phyloP scores from a whole-genome alignment of 2,888 invertebrate species.

The Yponomeuta evonymella region DNA sequence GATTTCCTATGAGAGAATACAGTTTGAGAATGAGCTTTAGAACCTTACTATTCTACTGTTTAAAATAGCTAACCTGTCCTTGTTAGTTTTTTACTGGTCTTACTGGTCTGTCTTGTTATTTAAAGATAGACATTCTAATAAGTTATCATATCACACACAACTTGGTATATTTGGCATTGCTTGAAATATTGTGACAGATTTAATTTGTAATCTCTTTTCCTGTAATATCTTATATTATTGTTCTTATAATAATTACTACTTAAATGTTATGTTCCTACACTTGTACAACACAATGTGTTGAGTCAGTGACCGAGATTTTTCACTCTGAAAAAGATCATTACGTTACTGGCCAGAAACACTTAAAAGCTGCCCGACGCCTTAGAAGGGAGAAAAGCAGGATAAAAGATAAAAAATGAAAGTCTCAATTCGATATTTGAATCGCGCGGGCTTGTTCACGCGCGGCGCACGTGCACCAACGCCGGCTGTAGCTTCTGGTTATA shows the following conservation, averaged over 20 bases:
- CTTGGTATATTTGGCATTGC: background rate
- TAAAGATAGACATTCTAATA: background rate
- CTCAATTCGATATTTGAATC: background rate
- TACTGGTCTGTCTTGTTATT: background rate
- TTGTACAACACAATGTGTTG: background rate
- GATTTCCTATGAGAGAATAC: background rate
- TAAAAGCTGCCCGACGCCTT: background rate
- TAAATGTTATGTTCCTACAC: background rate
- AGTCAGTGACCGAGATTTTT: background rate
- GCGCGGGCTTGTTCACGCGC: constrained; percentile 44
- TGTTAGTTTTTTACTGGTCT: background rate
- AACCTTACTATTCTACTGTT: background rate
- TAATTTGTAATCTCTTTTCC: no score
- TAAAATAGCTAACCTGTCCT: background rate
- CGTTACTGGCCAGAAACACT: background rate
- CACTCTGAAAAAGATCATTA: background rate
- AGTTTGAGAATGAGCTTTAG: background rate
- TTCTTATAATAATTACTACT: background rate
- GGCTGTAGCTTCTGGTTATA: background rate
- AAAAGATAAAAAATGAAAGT: background rate
- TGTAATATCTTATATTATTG: background rate
- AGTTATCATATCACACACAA: background rate
- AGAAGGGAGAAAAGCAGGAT: background rate
- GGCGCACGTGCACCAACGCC: constrained; percentile 31
- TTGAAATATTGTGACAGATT: no score